A percentile compares a stretch with the other conserved stretches of the same genome.
Conservation (phyloP, 2,888 invertebrate genomes). For the Ferdinandea cuprea region DNA sequence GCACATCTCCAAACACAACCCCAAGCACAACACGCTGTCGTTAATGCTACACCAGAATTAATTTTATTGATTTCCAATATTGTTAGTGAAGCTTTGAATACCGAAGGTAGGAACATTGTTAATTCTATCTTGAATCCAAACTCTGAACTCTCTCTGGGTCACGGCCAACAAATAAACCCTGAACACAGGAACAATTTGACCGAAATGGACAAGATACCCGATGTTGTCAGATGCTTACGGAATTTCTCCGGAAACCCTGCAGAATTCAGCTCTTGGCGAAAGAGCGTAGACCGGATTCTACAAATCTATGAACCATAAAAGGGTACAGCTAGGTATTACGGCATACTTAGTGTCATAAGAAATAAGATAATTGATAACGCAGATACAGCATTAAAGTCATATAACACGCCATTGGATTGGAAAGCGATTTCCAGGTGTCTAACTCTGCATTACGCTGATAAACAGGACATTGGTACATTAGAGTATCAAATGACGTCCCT, state of each 20-base stretch:
- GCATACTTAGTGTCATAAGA: slow-evolving; percentile 4
- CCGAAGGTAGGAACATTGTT: neutral
- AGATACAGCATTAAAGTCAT: neutral
- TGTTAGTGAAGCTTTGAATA: neutral
- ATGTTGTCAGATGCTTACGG: slow-evolving; percentile 1
- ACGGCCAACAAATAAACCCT: neutral
- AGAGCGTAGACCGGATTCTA: slow-evolving; percentile 5
- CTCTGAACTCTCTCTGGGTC: neutral
- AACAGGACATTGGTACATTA: too few relatives aligned
- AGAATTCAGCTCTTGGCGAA: slow-evolving; percentile 5
- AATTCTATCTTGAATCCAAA: neutral
- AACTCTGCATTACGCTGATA: too few relatives aligned
- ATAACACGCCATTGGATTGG: too few relatives aligned
- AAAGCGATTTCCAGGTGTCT: too few relatives aligned
- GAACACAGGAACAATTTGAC: neutral
- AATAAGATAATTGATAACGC: slow-evolving; percentile 6
- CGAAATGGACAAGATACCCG: neutral
- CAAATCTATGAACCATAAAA: neutral
- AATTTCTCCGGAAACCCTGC: neutral
- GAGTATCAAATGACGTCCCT: too few relatives aligned
- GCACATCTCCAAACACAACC: too few relatives aligned
- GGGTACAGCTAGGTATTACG: neutral
- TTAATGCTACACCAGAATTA: neutral
- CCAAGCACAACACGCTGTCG: too few relatives aligned
- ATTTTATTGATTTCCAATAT: neutral